Conservation (phyloP, 1,140 invertebrate genomes). For the Drosophila tropicalis region DNA sequence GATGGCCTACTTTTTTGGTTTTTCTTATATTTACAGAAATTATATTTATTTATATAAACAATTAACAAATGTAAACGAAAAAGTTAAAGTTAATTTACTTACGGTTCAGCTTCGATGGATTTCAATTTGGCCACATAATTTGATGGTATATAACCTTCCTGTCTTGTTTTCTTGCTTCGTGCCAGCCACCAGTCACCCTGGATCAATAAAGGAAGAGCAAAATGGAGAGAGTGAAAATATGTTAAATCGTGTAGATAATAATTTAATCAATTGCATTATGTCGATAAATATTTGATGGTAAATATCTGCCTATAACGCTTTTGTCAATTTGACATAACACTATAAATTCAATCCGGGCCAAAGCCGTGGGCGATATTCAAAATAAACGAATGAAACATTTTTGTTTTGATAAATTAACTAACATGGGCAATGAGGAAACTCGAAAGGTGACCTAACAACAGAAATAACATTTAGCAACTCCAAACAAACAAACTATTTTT, state of each 20-base stretch:
- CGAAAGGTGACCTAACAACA: conserved; percentile 2
- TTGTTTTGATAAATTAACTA: conserved; percentile 5
- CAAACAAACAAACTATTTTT: not conserved
- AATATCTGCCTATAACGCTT: not conserved
- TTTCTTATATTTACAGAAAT: not conserved
- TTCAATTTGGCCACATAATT: conserved; percentile 99
- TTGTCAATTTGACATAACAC: conserved; percentile 4
- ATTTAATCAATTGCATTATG: conserved; percentile 20
- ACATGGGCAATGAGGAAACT: conserved; percentile 7
- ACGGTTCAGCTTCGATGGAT: conserved; percentile 99
- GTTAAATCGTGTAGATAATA: conserved; percentile 20
- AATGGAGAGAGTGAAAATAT: conserved; percentile 27
- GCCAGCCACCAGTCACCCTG: conserved; percentile 99
- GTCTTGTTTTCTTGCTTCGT: conserved; percentile 95
- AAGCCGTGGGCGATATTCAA: not conserved
- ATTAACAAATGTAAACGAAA: conserved; percentile 7
- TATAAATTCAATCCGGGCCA: not conserved
- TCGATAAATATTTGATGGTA: not conserved
- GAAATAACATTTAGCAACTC: not conserved
- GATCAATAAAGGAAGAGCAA: conserved; percentile 41
- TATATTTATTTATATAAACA: not conserved
- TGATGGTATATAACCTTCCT: conserved; percentile 99
- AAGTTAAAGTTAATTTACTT: conserved; percentile 85
- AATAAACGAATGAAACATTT: not conserved
- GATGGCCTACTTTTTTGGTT: not conserved